phyloP scores from a whole-genome alignment of 2,888 invertebrate species.

The Hirtodrosophila trivittata region DNA sequence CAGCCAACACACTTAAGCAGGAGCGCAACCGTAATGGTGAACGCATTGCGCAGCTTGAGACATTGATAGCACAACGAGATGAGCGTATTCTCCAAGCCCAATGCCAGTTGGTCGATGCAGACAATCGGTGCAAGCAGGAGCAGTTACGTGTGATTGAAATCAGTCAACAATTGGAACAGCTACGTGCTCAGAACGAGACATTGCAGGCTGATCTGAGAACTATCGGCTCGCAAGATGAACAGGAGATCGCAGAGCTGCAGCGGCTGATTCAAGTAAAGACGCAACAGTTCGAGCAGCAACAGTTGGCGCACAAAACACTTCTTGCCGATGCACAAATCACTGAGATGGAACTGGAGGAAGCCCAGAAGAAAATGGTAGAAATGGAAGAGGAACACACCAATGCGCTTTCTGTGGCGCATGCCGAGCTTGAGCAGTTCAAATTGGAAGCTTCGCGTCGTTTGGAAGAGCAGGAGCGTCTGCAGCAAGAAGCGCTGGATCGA shows the following conservation, averaged over 20 bases:
- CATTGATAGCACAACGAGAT: constrained; percentile 83
- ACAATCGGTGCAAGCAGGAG: constrained; percentile 81
- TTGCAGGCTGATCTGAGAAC: constrained; percentile 73
- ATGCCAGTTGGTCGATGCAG: constrained; percentile 81
- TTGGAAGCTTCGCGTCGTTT: constrained; percentile 60
- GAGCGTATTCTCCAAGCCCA: constrained; percentile 83
- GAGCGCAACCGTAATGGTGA: constrained; percentile 80
- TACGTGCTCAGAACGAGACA: constrained; percentile 72
- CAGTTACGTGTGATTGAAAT: constrained; percentile 76
- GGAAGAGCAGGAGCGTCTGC: constrained; percentile 71
- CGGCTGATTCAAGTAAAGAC: constrained; percentile 35
- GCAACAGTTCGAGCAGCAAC: constrained; percentile 80
- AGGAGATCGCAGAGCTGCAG: constrained; percentile 47
- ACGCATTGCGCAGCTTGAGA: constrained; percentile 84
- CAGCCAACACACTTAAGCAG: constrained; percentile 43
- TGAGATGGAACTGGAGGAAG: constrained; percentile 75
- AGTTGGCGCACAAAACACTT: constrained; percentile 82
- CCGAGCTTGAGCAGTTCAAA: constrained; percentile 63
- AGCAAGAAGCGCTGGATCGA: constrained; percentile 85
- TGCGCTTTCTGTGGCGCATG: constrained; percentile 74
- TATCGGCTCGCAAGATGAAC: constrained; percentile 67
- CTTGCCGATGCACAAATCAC: constrained; percentile 76
- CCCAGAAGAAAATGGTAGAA: constrained; percentile 75
- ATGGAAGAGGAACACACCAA: constrained; percentile 70
- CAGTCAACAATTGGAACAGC: constrained; percentile 72